phyloP scores from a whole-genome alignment of 2,113 vertebrate species.

The Hypanus sabinus region DNA sequence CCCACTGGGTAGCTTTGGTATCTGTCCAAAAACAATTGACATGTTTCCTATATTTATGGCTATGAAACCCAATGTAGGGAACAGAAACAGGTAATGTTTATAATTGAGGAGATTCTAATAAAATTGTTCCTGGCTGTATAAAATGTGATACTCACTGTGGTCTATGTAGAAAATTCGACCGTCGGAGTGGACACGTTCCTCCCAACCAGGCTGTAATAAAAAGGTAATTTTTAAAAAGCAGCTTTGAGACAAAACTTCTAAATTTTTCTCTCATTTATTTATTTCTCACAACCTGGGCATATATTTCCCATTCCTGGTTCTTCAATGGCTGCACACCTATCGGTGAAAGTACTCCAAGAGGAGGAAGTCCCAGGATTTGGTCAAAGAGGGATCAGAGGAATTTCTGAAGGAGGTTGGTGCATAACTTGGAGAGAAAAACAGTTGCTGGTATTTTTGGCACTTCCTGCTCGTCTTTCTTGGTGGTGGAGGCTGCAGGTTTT shows the following conservation, averaged over 20 bases:
- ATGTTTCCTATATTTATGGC: not conserved
- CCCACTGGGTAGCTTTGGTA: slow-evolving; percentile 90
- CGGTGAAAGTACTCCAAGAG: too few species aligned
- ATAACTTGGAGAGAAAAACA: too few species aligned
- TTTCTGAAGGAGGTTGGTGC: too few species aligned
- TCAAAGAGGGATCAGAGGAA: too few species aligned
- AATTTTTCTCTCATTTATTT: too few species aligned
- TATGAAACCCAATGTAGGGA: not conserved
- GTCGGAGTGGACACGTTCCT: slow-evolving; percentile 85
- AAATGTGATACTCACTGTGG: slow-evolving; percentile 69
- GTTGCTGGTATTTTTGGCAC: too few species aligned
- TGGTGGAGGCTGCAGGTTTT: too few species aligned
- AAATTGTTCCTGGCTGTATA: not conserved
- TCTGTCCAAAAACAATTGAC: slow-evolving; percentile 55
- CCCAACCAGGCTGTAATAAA: slow-evolving; percentile 81
- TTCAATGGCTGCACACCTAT: too few species aligned
- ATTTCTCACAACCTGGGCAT: too few species aligned
- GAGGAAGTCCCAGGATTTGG: too few species aligned
- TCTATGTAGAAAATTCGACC: slow-evolving; percentile 93
- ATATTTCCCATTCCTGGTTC: too few species aligned
- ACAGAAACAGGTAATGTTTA: not conserved
- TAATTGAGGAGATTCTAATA: not conserved
- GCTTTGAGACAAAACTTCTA: slow-evolving; percentile 17
- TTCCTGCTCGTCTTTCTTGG: too few species aligned
- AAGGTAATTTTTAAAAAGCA: slow-evolving; percentile 17